These are phyloP conservation scores for Eciton burchellii DNA, from an alignment of 1,140 invertebrate genomes.

Conservation along the genomic window DNA sequence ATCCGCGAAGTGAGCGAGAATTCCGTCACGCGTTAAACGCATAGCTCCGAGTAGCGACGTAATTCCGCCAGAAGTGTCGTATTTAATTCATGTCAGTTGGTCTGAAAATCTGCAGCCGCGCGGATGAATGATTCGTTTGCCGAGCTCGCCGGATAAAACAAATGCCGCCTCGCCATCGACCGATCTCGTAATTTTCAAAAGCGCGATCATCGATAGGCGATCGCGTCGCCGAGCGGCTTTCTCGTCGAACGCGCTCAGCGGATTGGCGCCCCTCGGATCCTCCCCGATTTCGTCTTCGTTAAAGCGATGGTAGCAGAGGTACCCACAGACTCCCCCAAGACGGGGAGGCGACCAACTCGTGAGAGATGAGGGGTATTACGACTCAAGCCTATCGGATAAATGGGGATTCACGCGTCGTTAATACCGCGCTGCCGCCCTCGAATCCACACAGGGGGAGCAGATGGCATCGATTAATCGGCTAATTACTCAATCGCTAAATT, in stretches of 20 bases:
- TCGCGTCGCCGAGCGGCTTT: background rate
- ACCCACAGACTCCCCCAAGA: conserved; percentile 41
- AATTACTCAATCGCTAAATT: conserved; percentile 71
- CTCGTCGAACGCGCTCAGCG: background rate
- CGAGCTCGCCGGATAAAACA: background rate
- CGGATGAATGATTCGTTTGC: background rate
- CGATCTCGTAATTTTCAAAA: background rate
- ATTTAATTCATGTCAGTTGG: background rate
- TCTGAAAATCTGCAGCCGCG: background rate
- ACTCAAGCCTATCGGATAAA: conserved; percentile 69
- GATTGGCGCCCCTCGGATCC: conserved; percentile 31
- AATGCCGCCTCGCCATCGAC: background rate
- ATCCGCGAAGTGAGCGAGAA: background rate
- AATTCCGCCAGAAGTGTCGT: background rate
- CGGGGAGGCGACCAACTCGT: conserved; percentile 26
- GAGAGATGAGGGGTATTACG: conserved; percentile 61
- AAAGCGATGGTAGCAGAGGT: conserved; percentile 18
- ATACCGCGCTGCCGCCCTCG: conserved; percentile 57
- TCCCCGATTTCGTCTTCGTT: conserved; percentile 44
- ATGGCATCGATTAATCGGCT: conserved; percentile 70
- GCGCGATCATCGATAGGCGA: background rate
- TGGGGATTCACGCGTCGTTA: conserved; percentile 71
- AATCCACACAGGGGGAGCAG: conserved; percentile 48
- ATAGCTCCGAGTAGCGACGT: background rate
- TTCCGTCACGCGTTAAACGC: no score